Evolutionary conservation across 2,113 vertebrate genomes (phyloP).

Genomic region (Prinia subflava): DNA sequence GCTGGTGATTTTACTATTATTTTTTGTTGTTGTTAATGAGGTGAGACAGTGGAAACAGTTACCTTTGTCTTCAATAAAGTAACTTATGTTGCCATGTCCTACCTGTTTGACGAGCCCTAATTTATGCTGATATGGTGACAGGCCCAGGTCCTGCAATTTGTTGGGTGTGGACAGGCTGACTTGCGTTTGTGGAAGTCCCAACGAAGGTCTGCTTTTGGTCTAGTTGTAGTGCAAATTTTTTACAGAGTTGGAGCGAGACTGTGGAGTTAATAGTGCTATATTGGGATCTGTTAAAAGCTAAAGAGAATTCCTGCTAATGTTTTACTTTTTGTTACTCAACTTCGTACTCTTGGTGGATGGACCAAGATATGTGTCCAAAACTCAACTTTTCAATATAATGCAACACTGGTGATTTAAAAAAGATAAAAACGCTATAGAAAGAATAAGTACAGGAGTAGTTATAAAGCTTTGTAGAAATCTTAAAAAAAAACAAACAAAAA

Average conservation of each 20-base stretch:
- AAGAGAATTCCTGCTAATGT: background rate
- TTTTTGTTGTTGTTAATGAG: background rate
- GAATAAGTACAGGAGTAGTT: background rate
- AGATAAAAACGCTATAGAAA: background rate
- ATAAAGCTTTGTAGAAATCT: background rate
- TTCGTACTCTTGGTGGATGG: background rate
- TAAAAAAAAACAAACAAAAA: background rate
- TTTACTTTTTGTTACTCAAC: background rate
- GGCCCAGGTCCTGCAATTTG: background rate
- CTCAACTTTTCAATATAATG: background rate
- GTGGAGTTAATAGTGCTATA: background rate
- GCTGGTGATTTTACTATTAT: rapidly evolving
- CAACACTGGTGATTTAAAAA: background rate
- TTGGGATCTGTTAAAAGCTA: background rate
- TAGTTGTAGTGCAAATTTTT: background rate
- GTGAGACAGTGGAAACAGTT: background rate
- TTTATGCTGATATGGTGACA: background rate
- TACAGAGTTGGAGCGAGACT: background rate
- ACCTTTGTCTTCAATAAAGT: background rate
- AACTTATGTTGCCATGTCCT: background rate
- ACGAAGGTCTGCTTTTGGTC: background rate
- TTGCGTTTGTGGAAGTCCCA: background rate
- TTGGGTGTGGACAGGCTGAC: background rate
- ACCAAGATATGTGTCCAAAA: background rate
- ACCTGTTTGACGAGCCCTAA: background rate